Conservation (phyloP, 2,888 invertebrate genomes). For the Drosophila cognata region DNA sequence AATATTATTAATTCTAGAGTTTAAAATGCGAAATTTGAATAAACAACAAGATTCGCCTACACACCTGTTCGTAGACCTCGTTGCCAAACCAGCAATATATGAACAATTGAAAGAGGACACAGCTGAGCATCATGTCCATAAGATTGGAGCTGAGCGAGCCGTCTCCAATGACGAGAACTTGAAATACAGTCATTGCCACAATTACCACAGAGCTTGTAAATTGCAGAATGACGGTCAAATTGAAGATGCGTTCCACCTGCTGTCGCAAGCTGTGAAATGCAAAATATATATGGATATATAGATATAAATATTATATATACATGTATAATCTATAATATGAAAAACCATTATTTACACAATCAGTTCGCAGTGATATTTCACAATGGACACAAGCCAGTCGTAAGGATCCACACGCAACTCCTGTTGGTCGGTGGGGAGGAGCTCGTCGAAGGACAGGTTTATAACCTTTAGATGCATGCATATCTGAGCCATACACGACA, state of each 20-base stretch:
- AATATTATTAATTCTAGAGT: too few relatives aligned
- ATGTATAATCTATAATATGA: not conserved
- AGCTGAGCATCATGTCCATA: conserved; percentile 71
- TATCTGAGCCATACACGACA: conserved; percentile 74
- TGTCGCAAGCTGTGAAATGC: conserved; percentile 58
- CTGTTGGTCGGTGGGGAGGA: conserved; percentile 4
- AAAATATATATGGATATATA: not conserved
- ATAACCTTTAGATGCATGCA: conserved; percentile 75
- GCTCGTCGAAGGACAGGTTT: conserved; percentile 68
- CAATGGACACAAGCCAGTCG: conserved; percentile 49
- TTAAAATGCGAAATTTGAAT: too few relatives aligned
- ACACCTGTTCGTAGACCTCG: conserved; percentile 64
- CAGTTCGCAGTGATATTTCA: conserved; percentile 68
- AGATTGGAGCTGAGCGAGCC: conserved; percentile 57
- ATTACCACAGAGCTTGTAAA: conserved; percentile 71
- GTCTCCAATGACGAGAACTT: conserved; percentile 60
- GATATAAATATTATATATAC: not conserved
- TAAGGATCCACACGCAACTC: conserved; percentile 26
- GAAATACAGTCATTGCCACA: conserved; percentile 74
- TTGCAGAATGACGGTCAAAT: conserved; percentile 68
- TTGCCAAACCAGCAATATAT: conserved; percentile 80
- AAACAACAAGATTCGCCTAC: not conserved
- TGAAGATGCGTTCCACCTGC: conserved; percentile 66
- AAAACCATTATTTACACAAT: conserved; percentile 47
- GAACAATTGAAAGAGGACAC: conserved; percentile 73